phyloP scores from a whole-genome alignment of 2,888 invertebrate genomes.

The Dyspetes luteomarginatus region DNA sequence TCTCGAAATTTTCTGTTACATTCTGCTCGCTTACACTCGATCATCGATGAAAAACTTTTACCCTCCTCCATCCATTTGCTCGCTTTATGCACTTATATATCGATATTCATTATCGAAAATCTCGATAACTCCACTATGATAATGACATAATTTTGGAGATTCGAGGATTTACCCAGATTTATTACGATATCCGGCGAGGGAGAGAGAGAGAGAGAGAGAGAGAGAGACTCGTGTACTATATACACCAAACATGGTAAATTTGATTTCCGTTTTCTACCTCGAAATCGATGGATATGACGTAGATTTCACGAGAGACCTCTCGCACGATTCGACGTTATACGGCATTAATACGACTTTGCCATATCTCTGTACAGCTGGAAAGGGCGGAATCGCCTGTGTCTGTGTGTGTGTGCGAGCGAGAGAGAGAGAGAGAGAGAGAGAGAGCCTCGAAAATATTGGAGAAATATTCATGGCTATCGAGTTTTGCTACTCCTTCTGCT shows the following conservation, averaged over 20 bases:
- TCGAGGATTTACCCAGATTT: slow-evolving; percentile 32
- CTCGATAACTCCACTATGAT: slow-evolving; percentile 11
- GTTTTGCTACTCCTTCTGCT: slow-evolving; percentile 1
- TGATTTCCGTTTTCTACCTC: slow-evolving; percentile 43
- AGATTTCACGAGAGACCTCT: slow-evolving; percentile 61
- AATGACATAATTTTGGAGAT: slow-evolving; percentile 38
- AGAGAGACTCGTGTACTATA: too few species aligned
- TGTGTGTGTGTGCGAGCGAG: slow-evolving; percentile 30
- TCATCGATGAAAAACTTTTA: neutral
- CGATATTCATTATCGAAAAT: neutral
- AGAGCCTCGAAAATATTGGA: slow-evolving; percentile 58
- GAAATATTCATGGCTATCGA: slow-evolving; percentile 61
- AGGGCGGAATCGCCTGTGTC: neutral
- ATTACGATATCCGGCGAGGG: slow-evolving; percentile 37
- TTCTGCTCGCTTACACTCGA: neutral
- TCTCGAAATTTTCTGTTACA: neutral
- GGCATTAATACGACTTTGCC: slow-evolving; percentile 45
- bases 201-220: slow-evolving; percentile 23
- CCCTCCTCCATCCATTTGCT: neutral
- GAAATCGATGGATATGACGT: slow-evolving; percentile 50
- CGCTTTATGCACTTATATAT: neutral
- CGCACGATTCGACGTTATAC: slow-evolving; percentile 46
- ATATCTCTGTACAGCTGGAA: slow-evolving; percentile 12
- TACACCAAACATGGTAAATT: slow-evolving; percentile 48
- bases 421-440: slow-evolving; percentile 13